A percentile compares a stretch with the other conserved stretches of the same genome.
Conservation (phyloP, 2,888 invertebrate species). For the Amblyjoppa fuscipennis region DNA sequence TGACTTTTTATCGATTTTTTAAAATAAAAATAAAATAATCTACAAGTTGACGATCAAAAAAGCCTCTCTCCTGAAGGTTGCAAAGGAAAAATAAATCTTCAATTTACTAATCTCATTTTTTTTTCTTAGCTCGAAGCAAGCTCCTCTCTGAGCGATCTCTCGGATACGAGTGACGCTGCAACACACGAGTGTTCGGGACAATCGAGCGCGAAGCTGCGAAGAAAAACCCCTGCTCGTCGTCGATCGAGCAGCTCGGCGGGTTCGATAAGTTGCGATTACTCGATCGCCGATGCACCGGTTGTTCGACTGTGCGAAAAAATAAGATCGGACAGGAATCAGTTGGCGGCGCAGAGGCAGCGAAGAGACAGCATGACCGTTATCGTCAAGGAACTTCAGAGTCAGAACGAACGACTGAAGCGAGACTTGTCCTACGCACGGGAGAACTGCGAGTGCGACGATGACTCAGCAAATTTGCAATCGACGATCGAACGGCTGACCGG, state of each 20-base stretch:
- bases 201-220: slow-evolving; percentile 57
- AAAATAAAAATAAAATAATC: too few species aligned
- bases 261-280: slow-evolving; percentile 57
- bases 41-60: too few species aligned
- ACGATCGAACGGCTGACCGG: slow-evolving; percentile 58
- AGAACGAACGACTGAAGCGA: slow-evolving; percentile 72
- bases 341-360: slow-evolving; percentile 62
- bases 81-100: neutral
- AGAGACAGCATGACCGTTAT: slow-evolving; percentile 68
- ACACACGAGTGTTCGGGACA: slow-evolving; percentile 43
- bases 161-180: slow-evolving; percentile 68
- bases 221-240: slow-evolving; percentile 45
- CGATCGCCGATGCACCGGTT: slow-evolving; percentile 26
- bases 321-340: slow-evolving; percentile 59
- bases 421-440: slow-evolving; percentile 62
- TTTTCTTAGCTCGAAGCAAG: slow-evolving; percentile 69
- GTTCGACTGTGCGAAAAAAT: slow-evolving; percentile 50
- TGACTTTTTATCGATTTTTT: too few species aligned
- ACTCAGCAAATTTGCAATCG: slow-evolving; percentile 30
- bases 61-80: neutral
- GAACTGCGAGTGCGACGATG: slow-evolving; percentile 53
- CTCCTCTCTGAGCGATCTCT: slow-evolving; percentile 75
- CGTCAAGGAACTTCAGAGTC: slow-evolving; percentile 71
- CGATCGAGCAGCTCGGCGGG: slow-evolving; percentile 63
- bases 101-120: slow-evolving; percentile 17